Base-by-base conservation (phyloP, 1,140 invertebrate species). In the Drosophila chauvacae region DNA sequence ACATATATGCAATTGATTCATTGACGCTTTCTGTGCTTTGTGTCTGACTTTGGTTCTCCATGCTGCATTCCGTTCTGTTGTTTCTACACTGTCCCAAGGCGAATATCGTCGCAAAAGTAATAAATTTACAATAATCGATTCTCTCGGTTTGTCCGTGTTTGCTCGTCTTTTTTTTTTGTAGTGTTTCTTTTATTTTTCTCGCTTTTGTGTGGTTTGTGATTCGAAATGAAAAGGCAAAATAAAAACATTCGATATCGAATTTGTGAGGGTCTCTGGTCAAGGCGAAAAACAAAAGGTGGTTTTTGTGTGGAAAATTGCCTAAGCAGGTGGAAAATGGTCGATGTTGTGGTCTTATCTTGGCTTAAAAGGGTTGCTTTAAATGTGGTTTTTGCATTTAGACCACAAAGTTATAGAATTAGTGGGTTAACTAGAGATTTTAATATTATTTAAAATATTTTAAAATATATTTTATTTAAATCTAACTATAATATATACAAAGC, bases 71-170 rank as follows among this genome's bases (percentile, higher is more conserved):
- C 35, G 14, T 42, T 56, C 55, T 68, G 53, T 81, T 63, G 76
- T 51, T 76, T 41, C 23, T 51, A 23, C 53, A 45, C 10, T 68
- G 45, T 70, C 26, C 58, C 61, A 72, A 47, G 48, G 74, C 75
- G 44, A 78, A 58, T 37, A 48, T 74, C 35, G 37, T 48, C 16
- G 65, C 61, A 60, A 65, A 63, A 81, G 81, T 83, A 83, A 83
- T 84, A 82, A 60, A 51, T 79, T 60, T 48, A 51, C 74, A 82
- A 82, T 62, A 66, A 83, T 83, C 73, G 72, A 84, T 84, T 68
- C 59, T 65, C 44, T 74, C 44, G 64, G 41, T 30, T 47, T 18
- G 41, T 61, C 10, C 28, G 20, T 41, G 28, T 47, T 68, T 69
- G 45, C 51, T 53, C 30, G 30, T 64, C 14, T 20, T 18, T 41